Evolutionary conservation across 2,797 vertebrate genomes (phyloP), one percentile per base, ranked within the genome.

Genomic region (Myiotriccus ornatus): DNA sequence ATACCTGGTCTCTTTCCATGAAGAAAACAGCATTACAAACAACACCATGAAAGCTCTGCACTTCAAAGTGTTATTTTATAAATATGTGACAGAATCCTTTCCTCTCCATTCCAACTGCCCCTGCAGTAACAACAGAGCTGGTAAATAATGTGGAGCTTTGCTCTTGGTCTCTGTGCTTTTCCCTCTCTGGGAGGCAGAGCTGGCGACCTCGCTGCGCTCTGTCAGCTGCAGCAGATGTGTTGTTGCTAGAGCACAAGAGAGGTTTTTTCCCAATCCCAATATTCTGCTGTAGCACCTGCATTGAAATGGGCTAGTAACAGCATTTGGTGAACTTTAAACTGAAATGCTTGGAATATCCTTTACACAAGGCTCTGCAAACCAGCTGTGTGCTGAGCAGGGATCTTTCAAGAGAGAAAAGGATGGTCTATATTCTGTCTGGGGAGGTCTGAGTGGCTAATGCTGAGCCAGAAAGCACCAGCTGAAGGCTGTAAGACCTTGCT

Each of bases 151-250:
- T 0, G 0, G 27, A 65, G 30, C 46, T 76, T 65, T 64, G 50
- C 55, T 91, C 59, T 53, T 52, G 22, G 11, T 76, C 44, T 70
- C 34, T 30, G 46, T 63, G 56, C 21, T 85, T 56, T 52, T 59
- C 23, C 35, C 23, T 74, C 34, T 75, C 69, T 44, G 76, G 49
- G 24, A 79, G 67, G 63, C 67, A 65, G 50, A 79, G n/a, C 67
- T 30, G 25, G 32, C 0, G 0, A 74, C 57, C 70, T 74, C 3
- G 0, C 35, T 46, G 47, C 0, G 0, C 55, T 70, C 60, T 47
- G 35, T 85, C 22, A 79, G 69, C 52, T 64, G 52, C 41, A 47
- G 60, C 83, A 94, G 60, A 60, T 46, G 44, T 70, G 37, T 6
- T 52, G 16, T 30, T 94, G 79, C 73, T n/a, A n/a, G 56, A 93